Evolutionary conservation across 2,113 vertebrate species (phyloP).

Genomic region (Eonycteris spelaea): DNA sequence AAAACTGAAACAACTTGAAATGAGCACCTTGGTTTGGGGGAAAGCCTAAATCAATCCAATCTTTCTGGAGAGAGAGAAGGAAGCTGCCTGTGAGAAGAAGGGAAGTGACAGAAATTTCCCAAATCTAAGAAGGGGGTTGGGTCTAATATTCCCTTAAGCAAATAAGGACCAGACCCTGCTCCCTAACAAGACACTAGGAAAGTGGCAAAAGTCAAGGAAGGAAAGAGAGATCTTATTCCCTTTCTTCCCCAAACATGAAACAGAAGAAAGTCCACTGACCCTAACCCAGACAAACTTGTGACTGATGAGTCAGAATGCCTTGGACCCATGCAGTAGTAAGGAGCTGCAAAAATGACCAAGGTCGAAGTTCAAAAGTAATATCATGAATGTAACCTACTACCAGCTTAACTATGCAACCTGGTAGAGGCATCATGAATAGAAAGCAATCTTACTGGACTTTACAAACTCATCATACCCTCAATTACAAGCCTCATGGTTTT

Average conservation of each 20-base stretch:
- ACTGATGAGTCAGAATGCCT: neutral
- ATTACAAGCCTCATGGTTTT: neutral
- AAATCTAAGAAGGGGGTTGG: neutral
- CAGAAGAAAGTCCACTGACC: neutral
- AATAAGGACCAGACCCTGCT: neutral
- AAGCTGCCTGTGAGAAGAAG: neutral
- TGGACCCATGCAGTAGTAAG: neutral
- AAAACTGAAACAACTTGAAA: neutral
- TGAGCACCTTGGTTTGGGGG: neutral
- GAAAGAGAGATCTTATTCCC: neutral
- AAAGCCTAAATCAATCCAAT: neutral
- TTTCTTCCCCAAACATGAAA: neutral
- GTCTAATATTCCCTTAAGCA: neutral
- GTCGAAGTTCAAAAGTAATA: neutral
- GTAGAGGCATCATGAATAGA: neutral
- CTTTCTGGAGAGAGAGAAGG: neutral
- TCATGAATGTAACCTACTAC: neutral
- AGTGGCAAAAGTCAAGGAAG: neutral
- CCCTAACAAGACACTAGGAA: neutral
- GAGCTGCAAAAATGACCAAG: neutral
- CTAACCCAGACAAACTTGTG: neutral
- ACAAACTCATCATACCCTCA: neutral
- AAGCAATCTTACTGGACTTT: neutral
- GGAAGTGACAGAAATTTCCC: neutral
- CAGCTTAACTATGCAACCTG: neutral